Conservation (phyloP, 2,888 invertebrate genomes). For the Drosophila mimica region DNA sequence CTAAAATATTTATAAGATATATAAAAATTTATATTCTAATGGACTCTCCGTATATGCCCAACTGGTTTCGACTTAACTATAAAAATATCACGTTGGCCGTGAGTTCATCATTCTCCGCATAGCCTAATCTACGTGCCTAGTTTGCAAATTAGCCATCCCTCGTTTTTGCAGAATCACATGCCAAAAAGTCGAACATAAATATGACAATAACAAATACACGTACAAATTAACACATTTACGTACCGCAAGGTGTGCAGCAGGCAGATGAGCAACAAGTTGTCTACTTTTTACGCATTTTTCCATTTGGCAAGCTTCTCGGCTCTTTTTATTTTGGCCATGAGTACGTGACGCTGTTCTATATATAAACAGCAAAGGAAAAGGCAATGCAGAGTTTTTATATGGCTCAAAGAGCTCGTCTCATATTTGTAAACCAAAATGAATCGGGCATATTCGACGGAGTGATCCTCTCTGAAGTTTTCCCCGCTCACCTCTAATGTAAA, state of each 20-base stretch:
- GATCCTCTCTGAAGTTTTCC: not conserved
- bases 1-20: not conserved
- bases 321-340: slow-evolving; percentile 35
- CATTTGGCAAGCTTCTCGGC: slow-evolving; percentile 6
- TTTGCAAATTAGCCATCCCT: slow-evolving; percentile 41
- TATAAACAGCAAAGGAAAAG: slow-evolving; percentile 10
- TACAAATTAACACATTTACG: not conserved
- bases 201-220: slow-evolving; percentile 36
- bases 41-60: not conserved
- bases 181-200: slow-evolving; percentile 38
- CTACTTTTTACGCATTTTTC: slow-evolving; percentile 27
- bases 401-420: not conserved
- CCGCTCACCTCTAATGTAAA: not conserved
- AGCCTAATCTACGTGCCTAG: slow-evolving; percentile 26
- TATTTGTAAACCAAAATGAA: not conserved
- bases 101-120: slow-evolving; percentile 24
- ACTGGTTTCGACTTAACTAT: not conserved
- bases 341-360: slow-evolving; percentile 43
- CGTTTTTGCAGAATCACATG: slow-evolving; percentile 20
- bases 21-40: too few species aligned
- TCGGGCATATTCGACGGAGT: not conserved
- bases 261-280: slow-evolving; percentile 58
- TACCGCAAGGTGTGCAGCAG: not conserved
- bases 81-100: slow-evolving; percentile 1
- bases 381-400: not conserved